Base-by-base conservation (phyloP, 2,888 invertebrate genomes). In the Brassicogethes aeneus region DNA sequence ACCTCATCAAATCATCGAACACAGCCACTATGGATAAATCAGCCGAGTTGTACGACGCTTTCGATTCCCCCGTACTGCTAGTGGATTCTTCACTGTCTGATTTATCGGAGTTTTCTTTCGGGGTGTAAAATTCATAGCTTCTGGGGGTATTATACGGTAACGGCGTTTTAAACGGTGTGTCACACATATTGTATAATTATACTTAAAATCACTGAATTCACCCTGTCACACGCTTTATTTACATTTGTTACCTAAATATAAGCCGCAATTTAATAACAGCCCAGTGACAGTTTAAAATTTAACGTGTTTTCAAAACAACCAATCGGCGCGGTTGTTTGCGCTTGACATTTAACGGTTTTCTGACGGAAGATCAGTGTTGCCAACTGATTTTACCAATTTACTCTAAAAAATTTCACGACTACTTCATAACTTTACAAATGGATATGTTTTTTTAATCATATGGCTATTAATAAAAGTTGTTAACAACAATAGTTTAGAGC, bases 161-260 rank as follows among this genome's bases (percentile, higher is more conserved):
- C 1, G 57, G 57, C 5, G 54, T 55, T 44, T 56, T 57, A 44
- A 57, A 57, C n/a, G 51, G 49, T 13, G 50, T 50, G 37, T 51
- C 41, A 38, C 39, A 37, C 47, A 51, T 51, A 34, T 40, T 41
- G 5, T 10, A 5, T 10, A 23, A 7, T 23, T 23, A 23, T 10
- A 23, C 23, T 23, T 23, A 10, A 13, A 7, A 7, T 23, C 23
- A 23, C 23, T 23, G 5, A 23, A 23, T 7, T 8, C 35, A 35
- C 17, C 14, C 14, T 35, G 1, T 13, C n/a, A 7, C 10, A 2
- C 14, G 23, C 10, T 23, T 23, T 23, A 23, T 23, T 23, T 10
- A 23, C 23, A 23, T 23, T 23, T 23, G 23, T 7, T 23, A 23
- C 23, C 10, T 23, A 23, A 23, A 7, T 23, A 10, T n/a, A n/a